Conservation (phyloP, 2,113 vertebrate species). For the Oxyruncus cristatus region DNA sequence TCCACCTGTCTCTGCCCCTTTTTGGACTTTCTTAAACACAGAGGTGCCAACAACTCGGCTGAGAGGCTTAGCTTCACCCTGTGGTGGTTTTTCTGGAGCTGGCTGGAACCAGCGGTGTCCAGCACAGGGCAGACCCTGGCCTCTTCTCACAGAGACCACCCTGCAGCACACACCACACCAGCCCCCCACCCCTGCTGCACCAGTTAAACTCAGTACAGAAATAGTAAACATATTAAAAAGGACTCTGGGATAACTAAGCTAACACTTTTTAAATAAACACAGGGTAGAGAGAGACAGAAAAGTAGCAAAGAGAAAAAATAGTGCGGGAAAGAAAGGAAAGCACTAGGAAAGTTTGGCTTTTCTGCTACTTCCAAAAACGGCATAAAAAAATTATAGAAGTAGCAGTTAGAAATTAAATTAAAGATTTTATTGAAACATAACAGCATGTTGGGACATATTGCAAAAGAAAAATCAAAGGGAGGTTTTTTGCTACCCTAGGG, state of each 20-base stretch:
- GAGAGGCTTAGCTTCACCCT: background rate
- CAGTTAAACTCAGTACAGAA: background rate
- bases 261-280: background rate
- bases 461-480: background rate
- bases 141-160: background rate
- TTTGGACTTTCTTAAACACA: background rate
- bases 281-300: background rate
- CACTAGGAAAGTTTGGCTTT: background rate
- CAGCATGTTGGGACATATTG: background rate
- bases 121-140: background rate
- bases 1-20: background rate
- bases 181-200: rapidly evolving
- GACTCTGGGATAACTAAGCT: background rate
- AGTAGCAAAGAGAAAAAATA: background rate
- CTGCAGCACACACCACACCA: background rate
- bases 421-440: background rate
- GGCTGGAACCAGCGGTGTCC: rapidly evolving
- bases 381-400: background rate
- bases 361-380: background rate
- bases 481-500: background rate
- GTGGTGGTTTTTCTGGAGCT: background rate
- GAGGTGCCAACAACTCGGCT: background rate
- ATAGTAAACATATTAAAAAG: background rate
- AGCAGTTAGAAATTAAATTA: background rate
- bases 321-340: background rate